Base-by-base conservation (phyloP, 2,797 vertebrate genomes). In the Taeniopygia guttata region DNA sequence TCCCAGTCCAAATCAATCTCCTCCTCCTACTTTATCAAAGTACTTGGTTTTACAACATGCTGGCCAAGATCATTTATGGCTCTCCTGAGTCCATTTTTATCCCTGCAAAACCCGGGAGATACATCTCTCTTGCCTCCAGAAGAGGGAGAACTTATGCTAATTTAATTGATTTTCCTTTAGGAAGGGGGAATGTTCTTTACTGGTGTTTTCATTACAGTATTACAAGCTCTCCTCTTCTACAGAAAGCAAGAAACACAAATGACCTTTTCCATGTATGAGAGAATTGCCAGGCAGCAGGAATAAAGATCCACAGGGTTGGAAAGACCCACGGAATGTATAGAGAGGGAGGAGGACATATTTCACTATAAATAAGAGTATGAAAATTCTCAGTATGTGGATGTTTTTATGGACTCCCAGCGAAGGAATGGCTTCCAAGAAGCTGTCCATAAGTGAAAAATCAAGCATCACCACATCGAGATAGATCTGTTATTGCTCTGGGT, bases 61-160 rank as follows among this genome's bases (percentile, higher is more conserved):
- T 66, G 62, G 5, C 29, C 54, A 86, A 52, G 38, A 62, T 48
- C 5, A 69, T 76, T 84, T 79, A 74, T 34, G 64, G 48, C 62
- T 66, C 54, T 80, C 45, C 27, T 0, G 1, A 70, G 59, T 36
- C n/a, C 29, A 38, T 60, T 67, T 55, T 16, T 1, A 0, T 4
- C n/a, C 25, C 30, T 25, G 21, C 34, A 74, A 67, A 89, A 42
- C 46, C 25, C 23, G 36, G 38, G 69, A 69, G 58, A 36, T 72
- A 9, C 3, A 43, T 30, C 29, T 85, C 27, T 89, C 52, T 85
- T 72, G 69, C 45, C 29, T 91, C 40, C 51, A 85, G 62, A 74
- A 91, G 29, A 87, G 58, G 56, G 51, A 90, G 27, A 56, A 83
- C 46, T 92, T 80, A 83, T 20, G 72, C 34, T 77, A 80, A 94